A percentile compares a stretch with the other conserved stretches of the same genome.
Conservation (phyloP, 37 sponge, comb jelly and placozoan species). For the Haliclona indistincta region DNA sequence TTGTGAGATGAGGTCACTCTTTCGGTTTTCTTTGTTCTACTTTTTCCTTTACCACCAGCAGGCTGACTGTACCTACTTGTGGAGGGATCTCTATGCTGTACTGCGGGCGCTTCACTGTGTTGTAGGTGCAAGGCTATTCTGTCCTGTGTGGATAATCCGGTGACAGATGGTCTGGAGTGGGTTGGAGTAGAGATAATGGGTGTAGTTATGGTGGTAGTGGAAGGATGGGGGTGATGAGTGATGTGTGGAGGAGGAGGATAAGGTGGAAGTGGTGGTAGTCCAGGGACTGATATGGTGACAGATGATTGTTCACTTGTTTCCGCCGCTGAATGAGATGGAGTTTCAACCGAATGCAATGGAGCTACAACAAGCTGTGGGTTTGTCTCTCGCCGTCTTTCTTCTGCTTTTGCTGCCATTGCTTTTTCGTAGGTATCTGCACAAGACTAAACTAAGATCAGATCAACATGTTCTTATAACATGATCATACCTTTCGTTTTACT, state of each 20-base stretch:
- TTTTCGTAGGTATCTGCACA: not conserved
- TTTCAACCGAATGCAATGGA: not conserved
- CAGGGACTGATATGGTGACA: constrained; percentile 8
- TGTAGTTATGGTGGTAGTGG: too few species aligned
- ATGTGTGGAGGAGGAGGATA: constrained; percentile 6
- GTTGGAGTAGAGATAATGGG: too few species aligned
- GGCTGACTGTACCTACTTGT: too few species aligned
- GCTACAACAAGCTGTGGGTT: not conserved
- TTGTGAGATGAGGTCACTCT: too few species aligned
- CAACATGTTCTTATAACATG: not conserved
- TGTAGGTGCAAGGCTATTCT: too few species aligned
- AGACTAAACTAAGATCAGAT: not conserved
- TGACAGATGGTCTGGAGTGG: too few species aligned
- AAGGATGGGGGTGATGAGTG: constrained; percentile 21
- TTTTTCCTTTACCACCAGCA: too few species aligned
- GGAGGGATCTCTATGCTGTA: too few species aligned
- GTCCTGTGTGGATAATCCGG: too few species aligned
- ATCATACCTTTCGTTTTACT: constrained; percentile 40
- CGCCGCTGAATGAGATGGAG: not conserved
- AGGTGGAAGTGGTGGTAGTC: not conserved
- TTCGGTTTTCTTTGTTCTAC: too few species aligned
- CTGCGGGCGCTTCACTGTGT: too few species aligned
- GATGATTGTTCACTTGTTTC: not conserved
- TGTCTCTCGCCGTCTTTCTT: not conserved
- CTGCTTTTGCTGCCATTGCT: not conserved